A percentile compares a stretch with the other conserved stretches of the same genome.
phyloP scores from a whole-genome alignment of 2,113 vertebrate species.

The Alouatta palliata region DNA sequence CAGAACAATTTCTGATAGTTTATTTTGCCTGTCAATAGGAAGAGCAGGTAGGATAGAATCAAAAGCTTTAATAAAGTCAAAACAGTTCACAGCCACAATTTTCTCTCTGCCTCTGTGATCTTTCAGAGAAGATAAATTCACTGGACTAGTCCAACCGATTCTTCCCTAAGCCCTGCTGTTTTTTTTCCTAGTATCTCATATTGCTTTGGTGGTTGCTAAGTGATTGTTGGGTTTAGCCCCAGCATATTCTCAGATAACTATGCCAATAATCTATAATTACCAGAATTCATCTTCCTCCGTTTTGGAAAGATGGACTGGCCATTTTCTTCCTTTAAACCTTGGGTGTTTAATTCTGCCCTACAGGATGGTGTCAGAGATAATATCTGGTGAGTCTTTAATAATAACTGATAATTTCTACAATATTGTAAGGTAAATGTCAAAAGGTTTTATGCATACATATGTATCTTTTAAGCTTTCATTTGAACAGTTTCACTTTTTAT shows the following conservation, averaged over 20 bases:
- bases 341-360: slow-evolving; percentile 33
- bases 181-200: background rate
- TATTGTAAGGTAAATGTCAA: slow-evolving; percentile 27
- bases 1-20: background rate
- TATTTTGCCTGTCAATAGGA: background rate
- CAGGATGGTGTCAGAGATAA: slow-evolving; percentile 34
- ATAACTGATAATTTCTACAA: slow-evolving; percentile 40
- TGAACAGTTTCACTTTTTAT: slow-evolving; percentile 20
- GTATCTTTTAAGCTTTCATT: slow-evolving; percentile 26
- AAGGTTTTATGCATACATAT: background rate
- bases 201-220: slow-evolving; percentile 46
- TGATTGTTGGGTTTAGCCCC: slow-evolving; percentile 1
- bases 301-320: slow-evolving; percentile 27
- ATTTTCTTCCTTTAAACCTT: slow-evolving; percentile 34
- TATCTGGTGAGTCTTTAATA: slow-evolving; percentile 19
- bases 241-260: slow-evolving; percentile 34
- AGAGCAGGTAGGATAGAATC: background rate
- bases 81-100: background rate
- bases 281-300: background rate
- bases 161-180: background rate
- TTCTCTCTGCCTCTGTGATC: slow-evolving; percentile 43
- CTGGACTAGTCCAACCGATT: background rate
- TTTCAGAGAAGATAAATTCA: slow-evolving; percentile 36
- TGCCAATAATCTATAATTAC: slow-evolving; percentile 41
- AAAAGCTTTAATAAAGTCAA: slow-evolving; percentile 24